Base-by-base conservation (phyloP, 2,888 invertebrate genomes). In the Trimorus sp. region DNA sequence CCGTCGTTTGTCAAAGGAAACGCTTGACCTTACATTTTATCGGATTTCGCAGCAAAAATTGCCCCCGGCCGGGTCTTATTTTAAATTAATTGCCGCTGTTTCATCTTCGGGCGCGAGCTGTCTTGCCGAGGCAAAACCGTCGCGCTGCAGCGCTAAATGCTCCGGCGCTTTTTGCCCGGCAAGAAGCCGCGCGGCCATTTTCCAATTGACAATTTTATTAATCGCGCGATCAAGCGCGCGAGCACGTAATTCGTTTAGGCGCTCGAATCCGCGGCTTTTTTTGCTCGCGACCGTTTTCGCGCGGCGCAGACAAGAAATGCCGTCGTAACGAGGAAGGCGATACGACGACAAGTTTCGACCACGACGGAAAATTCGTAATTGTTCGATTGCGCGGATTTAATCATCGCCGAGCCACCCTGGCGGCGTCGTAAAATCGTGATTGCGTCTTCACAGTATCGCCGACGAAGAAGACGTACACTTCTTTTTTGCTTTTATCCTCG, bases 1-100 rank as follows among this genome's bases (percentile, higher is more conserved):
- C 11, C 53, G 48, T 15, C 54, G 70, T 60, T 71, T 71, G 66
- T 53, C 78, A 68, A 79, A 73, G 66, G 51, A 73, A 68, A 26
- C 48, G 66, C 40, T 16, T 48, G 40, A 65, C 69, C 74, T 74
- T 79, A 79, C 56, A 69, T 79, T 63, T 56, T 79, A 73, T 74
- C 68, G 73, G 54, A 59, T 54, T 69, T 56, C 26, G 14, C 11
- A 11, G 45, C 14, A 38, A 65, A 78, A 65, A 71, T 66, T 75
- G 42, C 14, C 59, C 6, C 42, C 36, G 26, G 26, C 26, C 26
- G 26, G 48, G 40, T 40, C 60, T 78, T 78, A 71, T 60, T 45
- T 45, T 76, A 62, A 76, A 62, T 76, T 69, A 26, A 76, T 66
- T 45, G 49, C 36, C 38, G 49, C 51, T 16, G 9, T 48, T 16